phyloP scores from a whole-genome alignment of 2,888 invertebrate species.

The Scaptodrosophila latifasciaeformis region DNA sequence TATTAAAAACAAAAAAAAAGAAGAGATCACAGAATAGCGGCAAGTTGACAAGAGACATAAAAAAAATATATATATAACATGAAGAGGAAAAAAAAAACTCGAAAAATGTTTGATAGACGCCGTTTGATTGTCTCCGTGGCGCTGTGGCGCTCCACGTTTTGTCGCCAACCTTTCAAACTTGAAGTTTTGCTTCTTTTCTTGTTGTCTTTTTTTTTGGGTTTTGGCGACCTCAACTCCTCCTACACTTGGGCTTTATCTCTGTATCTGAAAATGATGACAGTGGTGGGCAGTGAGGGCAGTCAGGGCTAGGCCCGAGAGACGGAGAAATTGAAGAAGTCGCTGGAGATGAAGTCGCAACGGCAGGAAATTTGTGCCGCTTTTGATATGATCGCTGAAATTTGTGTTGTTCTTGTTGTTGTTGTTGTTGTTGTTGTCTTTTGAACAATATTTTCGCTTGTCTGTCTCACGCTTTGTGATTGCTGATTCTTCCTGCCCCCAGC shows the following conservation, averaged over 20 bases:
- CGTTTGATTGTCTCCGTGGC: conserved; percentile 31
- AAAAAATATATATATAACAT: conserved; percentile 6
- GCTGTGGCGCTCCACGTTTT: not conserved
- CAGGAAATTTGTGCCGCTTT: conserved; percentile 63
- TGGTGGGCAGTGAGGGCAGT: too few species aligned
- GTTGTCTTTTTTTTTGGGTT: too few species aligned
- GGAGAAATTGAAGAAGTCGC: too few species aligned
- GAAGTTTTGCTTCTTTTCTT: not conserved
- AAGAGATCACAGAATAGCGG: not conserved
- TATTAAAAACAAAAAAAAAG: not conserved
- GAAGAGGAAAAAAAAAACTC: not conserved
- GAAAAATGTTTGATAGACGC: conserved; percentile 47
- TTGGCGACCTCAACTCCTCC: conserved; percentile 8
- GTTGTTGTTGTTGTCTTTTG: conserved; percentile 22
- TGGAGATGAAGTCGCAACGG: too few species aligned
- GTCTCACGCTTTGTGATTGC: not conserved
- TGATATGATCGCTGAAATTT: conserved; percentile 51
- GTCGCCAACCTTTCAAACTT: not conserved
- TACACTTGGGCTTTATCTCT: not conserved
- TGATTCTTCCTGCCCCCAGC: too few species aligned
- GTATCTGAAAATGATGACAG: too few species aligned
- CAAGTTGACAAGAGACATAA: conserved; percentile 6
- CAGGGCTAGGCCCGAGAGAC: too few species aligned
- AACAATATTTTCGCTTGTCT: conserved; percentile 57
- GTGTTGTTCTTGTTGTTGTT: too few species aligned